Evolutionary conservation across 2,888 invertebrate genomes (phyloP).

Genomic region (Agrotis segetum): DNA sequence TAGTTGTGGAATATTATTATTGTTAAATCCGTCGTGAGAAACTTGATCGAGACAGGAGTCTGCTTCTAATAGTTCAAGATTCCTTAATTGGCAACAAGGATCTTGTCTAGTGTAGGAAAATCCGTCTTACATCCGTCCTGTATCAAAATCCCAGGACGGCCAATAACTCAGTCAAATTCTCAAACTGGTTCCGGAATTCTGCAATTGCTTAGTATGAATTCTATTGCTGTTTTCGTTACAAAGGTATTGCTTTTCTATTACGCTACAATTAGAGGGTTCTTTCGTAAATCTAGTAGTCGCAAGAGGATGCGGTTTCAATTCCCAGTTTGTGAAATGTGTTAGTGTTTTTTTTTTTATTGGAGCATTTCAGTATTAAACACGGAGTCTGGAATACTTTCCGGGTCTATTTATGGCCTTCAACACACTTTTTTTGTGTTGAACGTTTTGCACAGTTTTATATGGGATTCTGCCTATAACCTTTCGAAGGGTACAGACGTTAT

Average conservation of each 20-base stretch:
- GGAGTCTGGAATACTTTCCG: neutral
- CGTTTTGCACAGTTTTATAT: no score
- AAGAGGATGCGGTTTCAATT: no score
- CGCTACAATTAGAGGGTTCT: no score
- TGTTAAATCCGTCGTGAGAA: conserved; percentile 6
- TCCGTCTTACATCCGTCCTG: conserved; percentile 9
- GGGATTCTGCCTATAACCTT: neutral
- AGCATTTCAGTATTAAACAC: neutral
- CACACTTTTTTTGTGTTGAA: no score
- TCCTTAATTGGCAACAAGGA: conserved; percentile 16
- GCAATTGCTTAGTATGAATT: neutral
- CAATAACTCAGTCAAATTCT: neutral
- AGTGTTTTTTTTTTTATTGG: neutral
- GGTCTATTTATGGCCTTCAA: no score
- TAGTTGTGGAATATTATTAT: no score
- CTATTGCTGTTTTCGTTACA: neutral
- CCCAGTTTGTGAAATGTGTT: neutral
- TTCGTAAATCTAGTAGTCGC: no score
- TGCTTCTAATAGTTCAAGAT: neutral
- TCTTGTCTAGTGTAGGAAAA: neutral
- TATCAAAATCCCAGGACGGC: neutral
- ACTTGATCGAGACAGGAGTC: neutral
- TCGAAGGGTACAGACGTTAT: neutral
- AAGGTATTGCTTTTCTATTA: no score
- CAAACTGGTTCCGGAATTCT: neutral